Evolutionary conservation across 2,797 vertebrate species (phyloP).

Genomic region (Helarctos malayanus): DNA sequence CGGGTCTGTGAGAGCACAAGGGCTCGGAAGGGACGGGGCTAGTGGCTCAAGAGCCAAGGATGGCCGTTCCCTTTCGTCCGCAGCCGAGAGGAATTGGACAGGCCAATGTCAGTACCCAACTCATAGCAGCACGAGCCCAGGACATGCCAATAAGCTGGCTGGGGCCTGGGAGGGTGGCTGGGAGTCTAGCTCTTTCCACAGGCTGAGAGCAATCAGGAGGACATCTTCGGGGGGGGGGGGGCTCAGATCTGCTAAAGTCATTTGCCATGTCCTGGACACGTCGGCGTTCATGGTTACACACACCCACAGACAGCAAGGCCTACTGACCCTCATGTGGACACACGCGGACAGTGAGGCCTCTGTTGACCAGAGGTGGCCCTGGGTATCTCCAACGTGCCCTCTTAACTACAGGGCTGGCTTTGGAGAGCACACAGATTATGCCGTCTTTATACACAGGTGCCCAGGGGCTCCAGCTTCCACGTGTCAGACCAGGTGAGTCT

Average conservation of each 20-base stretch:
- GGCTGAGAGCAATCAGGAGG: background rate
- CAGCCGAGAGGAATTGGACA: too few relatives aligned
- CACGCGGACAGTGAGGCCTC: background rate
- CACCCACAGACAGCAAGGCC: rapidly evolving
- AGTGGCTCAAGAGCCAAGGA: background rate
- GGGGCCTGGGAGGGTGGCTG: background rate
- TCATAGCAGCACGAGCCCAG: background rate
- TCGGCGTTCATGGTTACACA: background rate
- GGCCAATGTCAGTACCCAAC: rapidly evolving
- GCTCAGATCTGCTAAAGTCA: rapidly evolving
- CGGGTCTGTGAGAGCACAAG: rapidly evolving
- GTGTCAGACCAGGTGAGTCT: too few relatives aligned
- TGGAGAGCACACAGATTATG: rapidly evolving
- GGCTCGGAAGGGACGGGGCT: background rate
- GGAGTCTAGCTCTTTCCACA: rapidly evolving
- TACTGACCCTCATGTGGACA: background rate
- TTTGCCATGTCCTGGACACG: rapidly evolving
- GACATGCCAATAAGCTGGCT: rapidly evolving
- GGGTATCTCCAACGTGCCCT: background rate
- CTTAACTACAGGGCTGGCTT: background rate
- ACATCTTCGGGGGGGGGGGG: rapidly evolving
- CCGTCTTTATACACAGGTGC: background rate
- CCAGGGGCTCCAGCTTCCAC: background rate
- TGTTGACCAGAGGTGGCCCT: background rate
- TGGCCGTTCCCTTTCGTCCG: background rate